Base-by-base conservation (phyloP, 2,113 vertebrate species). In the Tragelaphus scriptus region DNA sequence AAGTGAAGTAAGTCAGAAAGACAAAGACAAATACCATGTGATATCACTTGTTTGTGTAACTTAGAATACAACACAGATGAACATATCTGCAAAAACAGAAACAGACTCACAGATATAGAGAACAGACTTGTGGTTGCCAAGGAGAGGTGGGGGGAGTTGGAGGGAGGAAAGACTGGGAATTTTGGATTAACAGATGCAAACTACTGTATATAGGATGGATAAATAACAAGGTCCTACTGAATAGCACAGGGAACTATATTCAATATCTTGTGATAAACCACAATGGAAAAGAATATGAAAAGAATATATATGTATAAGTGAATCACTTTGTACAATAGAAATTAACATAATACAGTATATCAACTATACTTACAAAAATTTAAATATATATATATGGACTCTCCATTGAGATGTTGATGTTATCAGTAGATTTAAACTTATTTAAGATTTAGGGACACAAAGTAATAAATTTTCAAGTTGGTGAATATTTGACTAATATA, bases 401-500 rank as follows among this genome's bases (percentile, higher is more conserved):
- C 58, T 94, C 7, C 2, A n/a, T n/a, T 51, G 71, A 95, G 12
- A 55, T 56, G 3, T 85, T 49, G 25, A 58, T 89, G 21, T 65
- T 87, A 26, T 85, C 40, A 65, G 36, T 30, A 91, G 47, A 85
- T 75, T 91, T 88, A 56, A 84, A 87, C 9, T 81, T 85, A 44
- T n/a, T 82, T 16, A 84, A 79, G 36, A 89, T 55, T 95, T 86
- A 61, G 49, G 36, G 13, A 88, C 30, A 88, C 40, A 87, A 87
- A 90, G 36, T 93, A 63, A 85, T 25, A 93, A 65, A 88, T 65
- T 65, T 65, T 71, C 71, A 26, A 40, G 3, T 53, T 90, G 25
- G 17, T 93, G 94, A 61, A 85, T 84, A 85, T 58, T 86, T 88
- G 55, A 30, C 80, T 91, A 94, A 95, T 91, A 91, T 51, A 94